A percentile compares a stretch with the other conserved stretches of the same genome.
Evolutionary conservation across 2,888 invertebrate species (phyloP).

Genomic region (Criorhina ranunculi): DNA sequence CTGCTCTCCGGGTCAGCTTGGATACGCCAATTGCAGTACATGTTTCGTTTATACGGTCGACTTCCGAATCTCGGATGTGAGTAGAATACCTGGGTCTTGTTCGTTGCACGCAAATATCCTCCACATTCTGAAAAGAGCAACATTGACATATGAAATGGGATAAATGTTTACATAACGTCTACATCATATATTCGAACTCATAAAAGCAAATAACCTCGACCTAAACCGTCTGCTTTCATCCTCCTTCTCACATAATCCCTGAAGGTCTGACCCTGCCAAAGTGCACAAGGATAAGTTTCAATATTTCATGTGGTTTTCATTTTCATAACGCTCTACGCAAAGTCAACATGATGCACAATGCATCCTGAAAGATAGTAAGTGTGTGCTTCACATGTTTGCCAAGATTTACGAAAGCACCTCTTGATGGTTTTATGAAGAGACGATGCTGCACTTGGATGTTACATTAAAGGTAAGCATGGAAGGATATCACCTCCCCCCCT

Average conservation of each 20-base stretch:
- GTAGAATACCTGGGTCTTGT: conserved; percentile 92
- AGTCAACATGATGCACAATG: conserved; percentile 62
- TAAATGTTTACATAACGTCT: conserved; percentile 18
- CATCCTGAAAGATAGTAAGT: conserved; percentile 33
- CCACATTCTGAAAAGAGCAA: conserved; percentile 91
- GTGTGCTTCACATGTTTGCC: neutral
- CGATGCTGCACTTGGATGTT: conserved; percentile 7
- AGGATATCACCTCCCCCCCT: conserved; percentile 25
- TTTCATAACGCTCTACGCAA: conserved; percentile 65
- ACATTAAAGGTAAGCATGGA: conserved; percentile 42
- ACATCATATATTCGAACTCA: conserved; percentile 20
- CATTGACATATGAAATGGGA: neutral
- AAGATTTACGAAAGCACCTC: neutral
- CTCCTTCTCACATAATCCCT: conserved; percentile 18
- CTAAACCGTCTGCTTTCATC: conserved; percentile 52
- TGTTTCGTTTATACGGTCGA: conserved; percentile 93
- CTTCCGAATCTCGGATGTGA: conserved; percentile 98
- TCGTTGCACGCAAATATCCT: conserved; percentile 93
- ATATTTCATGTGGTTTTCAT: conserved; percentile 65
- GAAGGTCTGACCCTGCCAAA: conserved; percentile 51
- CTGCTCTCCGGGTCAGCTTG: conserved; percentile 92
- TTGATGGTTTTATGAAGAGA: conserved; percentile 6
- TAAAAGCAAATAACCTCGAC: conserved; percentile 68
- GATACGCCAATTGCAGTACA: conserved; percentile 98
- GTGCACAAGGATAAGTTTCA: conserved; percentile 70